These are phyloP conservation scores for Gnatocerus cornutus DNA, from an alignment of 2,888 invertebrate species.

Conservation along the genomic window DNA sequence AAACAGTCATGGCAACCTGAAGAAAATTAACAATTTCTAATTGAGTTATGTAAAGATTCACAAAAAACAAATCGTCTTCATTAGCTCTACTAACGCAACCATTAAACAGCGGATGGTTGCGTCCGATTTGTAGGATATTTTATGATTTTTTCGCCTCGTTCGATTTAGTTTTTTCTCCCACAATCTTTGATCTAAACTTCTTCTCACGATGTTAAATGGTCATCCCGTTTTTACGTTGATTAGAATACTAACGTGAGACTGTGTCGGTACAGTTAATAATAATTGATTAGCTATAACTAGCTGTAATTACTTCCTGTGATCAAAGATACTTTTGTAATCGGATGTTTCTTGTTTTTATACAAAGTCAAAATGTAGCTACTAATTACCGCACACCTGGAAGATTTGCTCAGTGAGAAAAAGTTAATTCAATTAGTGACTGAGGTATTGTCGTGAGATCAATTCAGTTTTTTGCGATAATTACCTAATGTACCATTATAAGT, in stretches of 20 bases:
- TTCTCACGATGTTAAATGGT: conserved; percentile 42
- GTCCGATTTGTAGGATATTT: conserved; percentile 44
- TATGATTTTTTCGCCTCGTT: conserved; percentile 25
- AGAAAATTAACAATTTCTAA: no score
- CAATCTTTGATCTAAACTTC: conserved; percentile 29
- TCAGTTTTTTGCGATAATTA: conserved; percentile 1
- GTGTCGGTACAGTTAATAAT: conserved; percentile 47
- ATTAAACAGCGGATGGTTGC: conserved; percentile 48
- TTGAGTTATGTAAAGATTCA: no score
- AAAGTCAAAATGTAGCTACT: conserved; percentile 1
- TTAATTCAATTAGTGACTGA: conserved; percentile 30
- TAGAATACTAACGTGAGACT: conserved; percentile 48
- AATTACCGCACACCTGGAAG: conserved; percentile 17
- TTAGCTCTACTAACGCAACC: not conserved
- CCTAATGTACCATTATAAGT: conserved; percentile 1
- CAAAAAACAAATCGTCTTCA: no score
- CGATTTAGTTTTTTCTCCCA: conserved; percentile 22
- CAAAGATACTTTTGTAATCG: conserved; percentile 45
- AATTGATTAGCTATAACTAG: conserved; percentile 50
- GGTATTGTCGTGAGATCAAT: conserved; percentile 11
- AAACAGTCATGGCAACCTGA: no score
- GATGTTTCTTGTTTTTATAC: conserved; percentile 32
- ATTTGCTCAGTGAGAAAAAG: conserved; percentile 13
- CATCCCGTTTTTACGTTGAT: conserved; percentile 43
- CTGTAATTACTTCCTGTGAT: conserved; percentile 50